Conservation (phyloP, 2,888 invertebrate genomes). For the Micoletzkya japonica region DNA sequence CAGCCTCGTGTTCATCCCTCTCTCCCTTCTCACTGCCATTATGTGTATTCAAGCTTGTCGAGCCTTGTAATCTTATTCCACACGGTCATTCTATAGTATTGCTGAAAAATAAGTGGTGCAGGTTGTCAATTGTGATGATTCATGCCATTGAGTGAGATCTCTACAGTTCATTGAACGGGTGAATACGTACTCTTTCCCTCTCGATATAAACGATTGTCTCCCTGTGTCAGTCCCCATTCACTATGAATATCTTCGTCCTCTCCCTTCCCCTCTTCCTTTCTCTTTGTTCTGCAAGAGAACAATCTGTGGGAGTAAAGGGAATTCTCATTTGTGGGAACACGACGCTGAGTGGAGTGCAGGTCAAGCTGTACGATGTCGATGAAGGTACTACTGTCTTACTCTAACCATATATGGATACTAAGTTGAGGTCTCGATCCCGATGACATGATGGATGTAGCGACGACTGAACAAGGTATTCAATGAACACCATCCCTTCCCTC, state of each 20-base stretch:
- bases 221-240: too few relatives aligned
- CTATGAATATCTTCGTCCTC: too few relatives aligned
- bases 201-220: too few relatives aligned
- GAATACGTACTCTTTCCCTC: too few relatives aligned
- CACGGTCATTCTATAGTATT: too few relatives aligned
- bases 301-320: slow-evolving; percentile 4
- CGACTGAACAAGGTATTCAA: neutral
- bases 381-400: neutral
- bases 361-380: slow-evolving; percentile 8
- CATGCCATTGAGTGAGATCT: too few relatives aligned
- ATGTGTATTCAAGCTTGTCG: slow-evolving; percentile 23
- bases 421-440: slow-evolving; percentile 17
- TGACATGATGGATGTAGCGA: slow-evolving; percentile 15
- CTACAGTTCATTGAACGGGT: too few relatives aligned
- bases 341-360: neutral
- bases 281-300: neutral
- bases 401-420: neutral
- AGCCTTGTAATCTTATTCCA: too few relatives aligned
- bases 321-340: neutral
- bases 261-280: too few relatives aligned
- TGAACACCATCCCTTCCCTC: too few relatives aligned
- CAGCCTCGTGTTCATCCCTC: slow-evolving; percentile 20
- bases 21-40: slow-evolving; percentile 14
- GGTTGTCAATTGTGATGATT: too few relatives aligned
- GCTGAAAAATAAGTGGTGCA: too few relatives aligned